Evolutionary conservation across 1,140 invertebrate species (phyloP).

Genomic region (Chironomus striatipennis): DNA sequence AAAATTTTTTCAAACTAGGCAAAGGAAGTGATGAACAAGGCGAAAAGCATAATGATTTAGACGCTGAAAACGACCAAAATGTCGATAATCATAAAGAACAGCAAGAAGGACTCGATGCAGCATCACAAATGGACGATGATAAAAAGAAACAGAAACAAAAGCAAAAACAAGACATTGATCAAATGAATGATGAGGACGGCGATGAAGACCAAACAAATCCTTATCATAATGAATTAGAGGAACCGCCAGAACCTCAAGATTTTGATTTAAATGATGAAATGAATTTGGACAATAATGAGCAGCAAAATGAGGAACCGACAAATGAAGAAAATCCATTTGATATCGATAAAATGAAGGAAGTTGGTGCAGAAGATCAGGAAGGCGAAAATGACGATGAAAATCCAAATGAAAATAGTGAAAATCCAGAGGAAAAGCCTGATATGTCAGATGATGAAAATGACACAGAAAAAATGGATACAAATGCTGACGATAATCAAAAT

Average conservation of each 20-base stretch:
- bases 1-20: neutral
- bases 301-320: constrained; percentile 46
- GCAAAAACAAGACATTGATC: constrained; percentile 63
- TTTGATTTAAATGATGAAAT: constrained; percentile 82
- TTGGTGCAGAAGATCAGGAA: constrained; percentile 44
- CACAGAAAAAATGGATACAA: constrained; percentile 42
- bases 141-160: constrained; percentile 44
- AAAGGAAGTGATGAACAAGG: constrained; percentile 66
- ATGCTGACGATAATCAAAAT: constrained; percentile 41
- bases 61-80: constrained; percentile 48
- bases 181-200: constrained; percentile 65
- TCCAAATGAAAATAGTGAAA: constrained; percentile 25
- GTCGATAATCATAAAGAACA: constrained; percentile 45
- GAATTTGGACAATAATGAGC: constrained; percentile 65
- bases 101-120: constrained; percentile 41
- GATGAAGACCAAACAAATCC: constrained; percentile 81
- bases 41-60: constrained; percentile 53
- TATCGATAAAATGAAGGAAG: constrained; percentile 63
- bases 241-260: constrained; percentile 67
- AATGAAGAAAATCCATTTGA: constrained; percentile 74
- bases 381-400: constrained; percentile 33
- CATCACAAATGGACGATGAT: constrained; percentile 29
- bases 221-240: constrained; percentile 68
- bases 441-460: constrained; percentile 41
- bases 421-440: constrained; percentile 34